Evolutionary conservation across 2,797 vertebrate genomes (phyloP).

Genomic region (Prionace glauca): DNA sequence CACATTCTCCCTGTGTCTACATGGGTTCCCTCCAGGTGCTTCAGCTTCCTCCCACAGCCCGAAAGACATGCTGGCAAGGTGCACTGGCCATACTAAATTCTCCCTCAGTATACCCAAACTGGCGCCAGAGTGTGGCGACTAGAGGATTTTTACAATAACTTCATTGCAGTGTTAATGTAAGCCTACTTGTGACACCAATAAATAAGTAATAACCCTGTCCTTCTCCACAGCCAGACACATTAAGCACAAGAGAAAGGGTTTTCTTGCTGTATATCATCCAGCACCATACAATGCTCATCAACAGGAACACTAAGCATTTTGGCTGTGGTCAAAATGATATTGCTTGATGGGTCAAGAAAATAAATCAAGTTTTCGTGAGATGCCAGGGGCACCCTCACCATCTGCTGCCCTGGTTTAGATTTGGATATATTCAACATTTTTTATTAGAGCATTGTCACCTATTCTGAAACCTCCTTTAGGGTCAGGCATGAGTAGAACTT

Average conservation of each 20-base stretch:
- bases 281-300: background rate
- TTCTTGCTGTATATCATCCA: background rate
- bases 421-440: background rate
- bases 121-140: too few species aligned
- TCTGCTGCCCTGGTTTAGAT: background rate
- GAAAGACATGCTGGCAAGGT: too few species aligned
- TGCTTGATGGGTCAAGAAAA: background rate
- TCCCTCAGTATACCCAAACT: too few species aligned
- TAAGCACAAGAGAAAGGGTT: background rate
- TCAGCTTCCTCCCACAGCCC: too few species aligned
- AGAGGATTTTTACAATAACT: too few species aligned
- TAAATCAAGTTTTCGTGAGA: background rate
- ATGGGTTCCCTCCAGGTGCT: too few species aligned
- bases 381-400: background rate
- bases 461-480: background rate
- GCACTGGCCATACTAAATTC: too few species aligned
- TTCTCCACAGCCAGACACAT: background rate
- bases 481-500: background rate
- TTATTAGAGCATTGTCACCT: too few species aligned
- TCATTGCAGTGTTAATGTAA: too few species aligned
- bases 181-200: too few species aligned
- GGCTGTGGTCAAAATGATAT: background rate
- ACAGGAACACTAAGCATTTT: background rate
- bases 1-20: too few species aligned
- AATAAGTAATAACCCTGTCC: background rate